phyloP scores from a whole-genome alignment of 2,888 invertebrate genomes.

The Trissonchulus sp. region DNA sequence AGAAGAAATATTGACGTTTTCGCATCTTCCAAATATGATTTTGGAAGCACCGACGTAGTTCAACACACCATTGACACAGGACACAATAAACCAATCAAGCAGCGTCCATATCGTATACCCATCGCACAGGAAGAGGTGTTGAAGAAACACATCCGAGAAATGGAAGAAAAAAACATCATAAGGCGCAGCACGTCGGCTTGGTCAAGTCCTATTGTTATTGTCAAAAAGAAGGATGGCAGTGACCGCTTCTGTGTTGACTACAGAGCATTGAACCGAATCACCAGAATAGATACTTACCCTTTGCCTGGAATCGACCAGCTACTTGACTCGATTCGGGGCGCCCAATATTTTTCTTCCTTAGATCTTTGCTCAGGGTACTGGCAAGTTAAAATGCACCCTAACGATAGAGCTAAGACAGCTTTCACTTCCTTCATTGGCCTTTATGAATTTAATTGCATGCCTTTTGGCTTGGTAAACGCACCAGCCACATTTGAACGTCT shows the following conservation, averaged over 20 bases:
- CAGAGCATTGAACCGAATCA: constrained; percentile 5
- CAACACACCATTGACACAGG: constrained; percentile 4
- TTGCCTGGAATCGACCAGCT: neutral
- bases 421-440: too few relatives aligned
- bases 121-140: neutral
- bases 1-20: neutral
- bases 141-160: neutral
- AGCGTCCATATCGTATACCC: neutral
- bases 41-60: neutral
- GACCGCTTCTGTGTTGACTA: constrained; percentile 15
- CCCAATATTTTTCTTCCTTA: constrained; percentile 21
- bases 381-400: constrained; percentile 27
- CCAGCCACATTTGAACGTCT: too few relatives aligned
- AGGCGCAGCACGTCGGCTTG: neutral
- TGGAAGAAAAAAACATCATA: constrained; percentile 3
- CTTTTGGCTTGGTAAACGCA: too few relatives aligned
- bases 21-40: neutral
- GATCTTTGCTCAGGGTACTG: constrained; percentile 28
- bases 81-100: neutral
- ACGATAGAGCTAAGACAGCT: too few relatives aligned
- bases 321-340: neutral
- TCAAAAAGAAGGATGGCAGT: constrained; percentile 7
- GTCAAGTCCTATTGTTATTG: neutral
- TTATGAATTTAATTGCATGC: too few relatives aligned
- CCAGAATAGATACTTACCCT: neutral